These are phyloP conservation scores for Tetraodon nigroviridis DNA, from an alignment of 2,113 vertebrate genomes.

Conservation along the genomic window DNA sequence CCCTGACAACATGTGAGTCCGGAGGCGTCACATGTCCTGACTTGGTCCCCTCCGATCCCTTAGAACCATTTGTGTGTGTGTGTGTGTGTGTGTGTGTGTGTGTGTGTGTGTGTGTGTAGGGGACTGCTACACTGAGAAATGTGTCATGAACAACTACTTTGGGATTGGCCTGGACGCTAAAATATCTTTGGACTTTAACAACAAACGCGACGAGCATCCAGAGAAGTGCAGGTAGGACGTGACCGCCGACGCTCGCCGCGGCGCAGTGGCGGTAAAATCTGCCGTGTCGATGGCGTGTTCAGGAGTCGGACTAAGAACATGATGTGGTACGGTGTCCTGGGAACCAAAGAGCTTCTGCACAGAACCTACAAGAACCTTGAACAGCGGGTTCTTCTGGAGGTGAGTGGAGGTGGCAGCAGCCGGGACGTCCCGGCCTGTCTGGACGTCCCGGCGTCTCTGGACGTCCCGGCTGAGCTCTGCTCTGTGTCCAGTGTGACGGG, in stretches of 20 bases:
- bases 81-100: too few relatives aligned
- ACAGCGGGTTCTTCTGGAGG: constrained; percentile 90
- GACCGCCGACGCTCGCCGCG: too few relatives aligned
- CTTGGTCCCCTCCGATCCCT: too few relatives aligned
- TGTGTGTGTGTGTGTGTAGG: constrained; percentile 48
- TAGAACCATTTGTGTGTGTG: too few relatives aligned
- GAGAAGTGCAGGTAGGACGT: constrained; percentile 84
- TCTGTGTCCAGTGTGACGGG: constrained; percentile 80
- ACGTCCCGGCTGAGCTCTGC: not conserved
- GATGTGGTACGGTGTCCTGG: constrained; percentile 96
- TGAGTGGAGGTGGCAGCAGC: constrained; percentile 57
- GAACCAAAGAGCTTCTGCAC: constrained; percentile 92
- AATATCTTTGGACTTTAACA: constrained; percentile 94
- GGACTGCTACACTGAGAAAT: constrained; percentile 88
- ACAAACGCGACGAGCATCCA: constrained; percentile 91
- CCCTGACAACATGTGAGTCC: constrained; percentile 88
- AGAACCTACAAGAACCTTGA: constrained; percentile 92
- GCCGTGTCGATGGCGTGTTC: not conserved
- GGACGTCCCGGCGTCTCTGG: too few relatives aligned
- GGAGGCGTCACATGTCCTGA: too few relatives aligned
- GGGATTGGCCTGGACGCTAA: constrained; percentile 93
- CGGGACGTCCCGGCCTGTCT: too few relatives aligned
- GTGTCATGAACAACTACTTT: constrained; percentile 97
- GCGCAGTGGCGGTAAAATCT: too few relatives aligned
- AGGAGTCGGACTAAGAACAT: constrained; percentile 97